Evolutionary conservation across 2,113 vertebrate species (phyloP), one percentile per base, ranked within the genome.

Genomic region (Cromileptes altivelis): DNA sequence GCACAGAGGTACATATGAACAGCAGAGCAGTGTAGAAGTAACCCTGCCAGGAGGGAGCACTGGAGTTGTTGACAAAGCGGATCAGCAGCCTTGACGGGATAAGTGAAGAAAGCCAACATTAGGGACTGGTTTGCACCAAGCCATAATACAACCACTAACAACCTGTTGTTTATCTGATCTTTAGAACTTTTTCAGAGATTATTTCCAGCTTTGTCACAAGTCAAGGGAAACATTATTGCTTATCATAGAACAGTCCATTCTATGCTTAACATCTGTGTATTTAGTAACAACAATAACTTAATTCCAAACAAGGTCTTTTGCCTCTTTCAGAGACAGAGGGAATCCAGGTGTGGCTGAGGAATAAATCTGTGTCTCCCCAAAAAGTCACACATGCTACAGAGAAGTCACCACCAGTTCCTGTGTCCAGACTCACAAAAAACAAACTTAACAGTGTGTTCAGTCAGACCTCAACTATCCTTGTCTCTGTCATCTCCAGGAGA

Each of bases 41-140:
- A 75, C 98, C 98, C 2, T 97, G 98, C 98, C 98, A 99, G 73
- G 70, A 67, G 1, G 97, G 98, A 75, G 97, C 97, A 21, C 72
- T 53, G 60, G 95, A 82, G 86, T 98, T 89, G 0, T 96, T 96
- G 75, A 98, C 95, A 1, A 98, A 99, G 50, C 40, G 85, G 87
- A 99, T 97, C 3, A 99, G 95, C 88, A 97, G 89, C 75, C 98
- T 99, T 91, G 18, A 70, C 13, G 84, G 19, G 79, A 52, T 3
- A 56, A 60, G 17, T 1, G 0, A 58, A 69, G 15, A 45, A 14
- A 50, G 4, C 45, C 2, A 56, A 19, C 60, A 72, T 42, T 33
- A 2, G 60, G 17, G 11, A 60, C 0, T 13, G 0, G 4, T 19
- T 57, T 23, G 40, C 8, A 13, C 13, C 2, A 5, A 47, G 13